A percentile compares a stretch with the other conserved stretches of the same genome.
Conservation (phyloP, 1,140 invertebrate genomes). For the Artemia franciscana region DNA sequence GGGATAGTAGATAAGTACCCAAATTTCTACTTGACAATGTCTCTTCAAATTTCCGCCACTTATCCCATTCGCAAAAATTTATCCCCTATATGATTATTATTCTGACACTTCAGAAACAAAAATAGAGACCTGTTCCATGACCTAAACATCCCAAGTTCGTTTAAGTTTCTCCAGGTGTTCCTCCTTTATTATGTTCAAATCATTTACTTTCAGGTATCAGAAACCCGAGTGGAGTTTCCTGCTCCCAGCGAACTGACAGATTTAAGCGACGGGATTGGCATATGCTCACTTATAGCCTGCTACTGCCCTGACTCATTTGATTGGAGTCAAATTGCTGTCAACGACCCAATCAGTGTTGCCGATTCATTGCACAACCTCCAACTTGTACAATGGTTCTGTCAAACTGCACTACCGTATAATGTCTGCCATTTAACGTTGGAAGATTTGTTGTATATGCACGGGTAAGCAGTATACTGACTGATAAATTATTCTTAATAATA, state of each 20-base stretch:
- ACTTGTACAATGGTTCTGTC: constrained; percentile 67
- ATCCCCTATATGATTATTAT: no score
- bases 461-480: no score
- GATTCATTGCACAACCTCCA: constrained; percentile 86
- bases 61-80: no score
- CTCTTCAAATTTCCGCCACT: no score
- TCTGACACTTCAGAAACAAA: no score
- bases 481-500: no score
- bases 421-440: constrained; percentile 87
- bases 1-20: no score
- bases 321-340: constrained; percentile 42
- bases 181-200: no score
- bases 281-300: constrained; percentile 69
- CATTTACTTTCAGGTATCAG: constrained; percentile 10
- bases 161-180: no score
- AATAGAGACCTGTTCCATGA: no score
- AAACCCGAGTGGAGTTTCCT: constrained; percentile 19
- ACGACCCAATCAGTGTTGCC: constrained; percentile 35
- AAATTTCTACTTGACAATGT: no score
- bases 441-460: constrained; percentile 83
- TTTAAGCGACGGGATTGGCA: constrained; percentile 69
- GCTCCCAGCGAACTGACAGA: constrained; percentile 38
- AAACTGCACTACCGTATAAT: constrained; percentile 49
- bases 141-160: no score
- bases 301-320: constrained; percentile 75